Percentiles rank a stretch among this genome's conserved stretches.
Evolutionary conservation across 2,797 vertebrate genomes (phyloP).

Genomic region (Emys orbicularis): DNA sequence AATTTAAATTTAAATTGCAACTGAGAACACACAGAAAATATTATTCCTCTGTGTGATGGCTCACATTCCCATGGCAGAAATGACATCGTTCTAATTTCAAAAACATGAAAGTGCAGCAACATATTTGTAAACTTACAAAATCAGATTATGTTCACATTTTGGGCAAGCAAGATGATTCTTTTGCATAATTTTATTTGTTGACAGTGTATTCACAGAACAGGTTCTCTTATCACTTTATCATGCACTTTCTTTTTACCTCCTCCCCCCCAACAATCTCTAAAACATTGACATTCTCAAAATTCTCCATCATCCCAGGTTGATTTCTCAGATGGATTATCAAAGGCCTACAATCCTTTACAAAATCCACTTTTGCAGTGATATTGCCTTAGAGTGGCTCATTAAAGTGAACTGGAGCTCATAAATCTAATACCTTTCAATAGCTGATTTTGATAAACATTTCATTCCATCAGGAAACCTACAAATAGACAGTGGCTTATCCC

Average conservation of each 20-base stretch:
- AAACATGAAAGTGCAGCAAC: constrained; percentile 13
- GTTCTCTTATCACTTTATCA: background rate
- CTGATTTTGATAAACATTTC: constrained; percentile 40
- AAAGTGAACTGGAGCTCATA: constrained; percentile 1
- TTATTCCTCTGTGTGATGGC: background rate
- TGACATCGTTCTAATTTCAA: background rate
- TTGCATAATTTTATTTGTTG: background rate
- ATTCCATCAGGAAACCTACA: constrained; percentile 11
- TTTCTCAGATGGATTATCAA: background rate
- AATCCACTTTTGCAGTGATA: background rate
- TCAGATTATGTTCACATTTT: constrained; percentile 14
- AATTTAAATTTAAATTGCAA: constrained; percentile 63
- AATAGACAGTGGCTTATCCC: background rate
- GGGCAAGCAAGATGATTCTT: background rate
- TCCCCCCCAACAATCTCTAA: background rate
- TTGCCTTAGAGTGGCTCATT: background rate
- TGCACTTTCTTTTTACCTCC: background rate
- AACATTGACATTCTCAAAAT: background rate
- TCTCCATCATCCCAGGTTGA: background rate
- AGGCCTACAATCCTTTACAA: constrained; percentile 24
- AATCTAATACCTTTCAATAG: constrained; percentile 20
- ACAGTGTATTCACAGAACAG: background rate
- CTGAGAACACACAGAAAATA: background rate
- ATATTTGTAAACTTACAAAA: background rate
- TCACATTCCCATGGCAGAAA: constrained; percentile 22